Percentiles rank a stretch among this genome's conserved stretches.
Evolutionary conservation across 1,140 invertebrate genomes (phyloP).

Genomic region (Drosophila busckii): DNA sequence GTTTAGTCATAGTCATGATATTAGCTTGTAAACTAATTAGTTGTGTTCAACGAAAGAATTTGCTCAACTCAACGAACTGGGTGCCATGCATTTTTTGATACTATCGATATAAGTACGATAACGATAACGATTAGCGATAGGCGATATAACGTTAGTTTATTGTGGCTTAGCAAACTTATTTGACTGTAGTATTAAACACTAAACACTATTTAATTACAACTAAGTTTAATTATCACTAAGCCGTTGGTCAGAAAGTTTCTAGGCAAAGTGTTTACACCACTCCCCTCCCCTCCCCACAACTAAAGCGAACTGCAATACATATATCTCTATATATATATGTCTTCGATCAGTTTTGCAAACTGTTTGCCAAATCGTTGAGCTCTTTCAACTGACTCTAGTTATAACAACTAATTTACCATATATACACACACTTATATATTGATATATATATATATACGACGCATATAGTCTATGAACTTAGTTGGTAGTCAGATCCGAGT

Average conservation of each 20-base stretch:
- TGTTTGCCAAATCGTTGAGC: conserved; percentile 75
- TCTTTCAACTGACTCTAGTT: conserved; percentile 61
- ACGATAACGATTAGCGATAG: conserved; percentile 16
- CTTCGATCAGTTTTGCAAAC: conserved; percentile 37
- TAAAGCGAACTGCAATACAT: conserved; percentile 5
- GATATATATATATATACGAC: conserved; percentile 32
- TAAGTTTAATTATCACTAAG: conserved; percentile 32
- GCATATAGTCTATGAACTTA: conserved; percentile 35
- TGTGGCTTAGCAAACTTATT: conserved; percentile 76
- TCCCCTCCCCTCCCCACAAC: neutral
- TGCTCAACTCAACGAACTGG: conserved; percentile 64
- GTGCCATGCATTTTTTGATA: conserved; percentile 75
- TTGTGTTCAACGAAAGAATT: conserved; percentile 35
- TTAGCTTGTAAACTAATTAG: conserved; percentile 35
- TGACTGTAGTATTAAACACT: conserved; percentile 73
- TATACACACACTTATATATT: conserved; percentile 19
- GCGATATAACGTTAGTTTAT: conserved; percentile 43
- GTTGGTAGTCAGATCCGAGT: conserved; percentile 38
- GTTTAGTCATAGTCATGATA: conserved; percentile 23
- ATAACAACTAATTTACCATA: conserved; percentile 30
- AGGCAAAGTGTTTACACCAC: neutral
- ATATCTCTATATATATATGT: conserved; percentile 12
- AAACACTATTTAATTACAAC: conserved; percentile 48
- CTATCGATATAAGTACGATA: conserved; percentile 45
- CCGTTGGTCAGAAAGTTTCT: conserved; percentile 20